Percentiles rank a stretch among this genome's conserved stretches.
phyloP scores from a whole-genome alignment of 2,888 invertebrate genomes.

The Galerucella pusilla region DNA sequence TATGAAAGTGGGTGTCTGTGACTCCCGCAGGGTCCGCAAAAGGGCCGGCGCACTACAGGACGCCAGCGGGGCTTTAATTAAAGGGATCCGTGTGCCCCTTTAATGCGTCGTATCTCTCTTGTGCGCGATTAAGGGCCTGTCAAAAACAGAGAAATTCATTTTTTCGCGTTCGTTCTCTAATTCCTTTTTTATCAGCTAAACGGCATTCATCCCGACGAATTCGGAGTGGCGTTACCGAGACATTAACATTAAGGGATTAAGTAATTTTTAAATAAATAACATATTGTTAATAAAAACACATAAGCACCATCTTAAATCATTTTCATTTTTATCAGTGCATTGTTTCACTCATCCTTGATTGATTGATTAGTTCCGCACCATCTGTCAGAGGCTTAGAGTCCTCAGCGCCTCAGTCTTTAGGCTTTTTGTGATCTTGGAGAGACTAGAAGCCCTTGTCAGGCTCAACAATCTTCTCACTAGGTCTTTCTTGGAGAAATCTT shows the following conservation, averaged over 20 bases:
- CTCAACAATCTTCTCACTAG: no score
- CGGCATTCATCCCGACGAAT: slow-evolving; percentile 60
- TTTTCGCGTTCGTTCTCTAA: slow-evolving; percentile 67
- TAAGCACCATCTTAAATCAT: neutral
- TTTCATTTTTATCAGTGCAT: no score
- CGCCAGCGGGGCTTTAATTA: slow-evolving; percentile 58
- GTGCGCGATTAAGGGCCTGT: slow-evolving; percentile 67
- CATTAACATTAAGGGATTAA: neutral
- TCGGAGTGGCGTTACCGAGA: slow-evolving; percentile 27
- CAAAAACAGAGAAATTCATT: slow-evolving; percentile 68
- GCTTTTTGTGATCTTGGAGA: no score
- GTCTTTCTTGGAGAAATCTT: no score
- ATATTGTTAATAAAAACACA: neutral
- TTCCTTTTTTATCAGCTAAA: slow-evolving; percentile 67
- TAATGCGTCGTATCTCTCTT: slow-evolving; percentile 61
- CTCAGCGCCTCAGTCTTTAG: no score
- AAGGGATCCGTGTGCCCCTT: slow-evolving; percentile 64
- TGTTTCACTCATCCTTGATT: no score
- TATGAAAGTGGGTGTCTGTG: slow-evolving; percentile 21
- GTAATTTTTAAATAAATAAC: neutral
- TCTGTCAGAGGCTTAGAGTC: no score
- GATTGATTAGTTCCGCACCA: no score
- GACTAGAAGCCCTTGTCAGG: no score
- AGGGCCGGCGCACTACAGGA: slow-evolving; percentile 31
- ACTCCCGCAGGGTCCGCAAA: slow-evolving; percentile 25